These are phyloP conservation scores for Scaptomyza montana DNA, from an alignment of 1,140 invertebrate species.

Conservation along the genomic window DNA sequence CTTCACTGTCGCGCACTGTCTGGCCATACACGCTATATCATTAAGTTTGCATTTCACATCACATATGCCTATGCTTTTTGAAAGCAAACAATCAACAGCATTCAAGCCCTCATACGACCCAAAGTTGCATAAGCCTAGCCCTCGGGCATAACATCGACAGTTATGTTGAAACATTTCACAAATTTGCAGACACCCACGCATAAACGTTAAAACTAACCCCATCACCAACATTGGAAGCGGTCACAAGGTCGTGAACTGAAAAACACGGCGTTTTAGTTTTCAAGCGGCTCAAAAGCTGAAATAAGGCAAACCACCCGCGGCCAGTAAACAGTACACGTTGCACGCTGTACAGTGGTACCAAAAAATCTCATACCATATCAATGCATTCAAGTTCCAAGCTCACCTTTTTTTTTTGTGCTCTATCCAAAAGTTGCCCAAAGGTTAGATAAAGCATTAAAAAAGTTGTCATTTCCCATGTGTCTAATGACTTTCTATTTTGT, in stretches of 20 bases:
- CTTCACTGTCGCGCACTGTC: neutral
- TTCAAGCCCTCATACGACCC: neutral
- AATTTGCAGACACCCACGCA: constrained; percentile 25
- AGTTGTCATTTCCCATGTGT: no score
- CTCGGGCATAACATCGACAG: constrained; percentile 4
- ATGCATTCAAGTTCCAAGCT: neutral
- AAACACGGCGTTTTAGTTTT: constrained; percentile 22
- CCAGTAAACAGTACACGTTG: constrained; percentile 24
- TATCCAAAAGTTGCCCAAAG: neutral
- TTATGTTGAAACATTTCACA: constrained; percentile 19
- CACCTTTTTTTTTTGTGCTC: no score
- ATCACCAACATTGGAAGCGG: constrained; percentile 22
- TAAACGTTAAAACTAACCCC: constrained; percentile 26
- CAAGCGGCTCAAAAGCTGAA: constrained; percentile 44
- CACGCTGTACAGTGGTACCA: constrained; percentile 26
- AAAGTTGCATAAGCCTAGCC: constrained; percentile 31
- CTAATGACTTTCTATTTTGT: neutral
- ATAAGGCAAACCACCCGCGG: constrained; percentile 44
- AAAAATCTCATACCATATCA: no score
- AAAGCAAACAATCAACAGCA: constrained; percentile 25
- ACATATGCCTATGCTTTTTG: neutral
- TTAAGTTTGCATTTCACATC: neutral
- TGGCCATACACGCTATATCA: constrained; percentile 12
- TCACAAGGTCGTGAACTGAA: constrained; percentile 48
- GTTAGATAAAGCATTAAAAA: neutral